Conservation (phyloP, 92 coral and sea anemone species). For the Virgularia gustaviana region DNA sequence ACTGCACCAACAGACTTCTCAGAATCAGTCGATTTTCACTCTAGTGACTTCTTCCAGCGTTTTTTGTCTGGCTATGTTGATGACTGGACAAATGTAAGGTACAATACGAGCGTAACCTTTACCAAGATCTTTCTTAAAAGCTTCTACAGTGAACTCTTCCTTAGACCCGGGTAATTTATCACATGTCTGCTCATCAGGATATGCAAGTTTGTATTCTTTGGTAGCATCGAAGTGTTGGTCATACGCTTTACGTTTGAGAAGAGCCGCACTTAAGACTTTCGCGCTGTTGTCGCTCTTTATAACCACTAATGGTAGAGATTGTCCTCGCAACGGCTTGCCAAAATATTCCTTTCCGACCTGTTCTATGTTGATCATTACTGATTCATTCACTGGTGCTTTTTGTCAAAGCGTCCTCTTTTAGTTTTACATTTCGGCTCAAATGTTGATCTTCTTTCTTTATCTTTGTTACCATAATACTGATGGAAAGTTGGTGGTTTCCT, state of each 20-base stretch:
- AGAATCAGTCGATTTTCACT: neutral
- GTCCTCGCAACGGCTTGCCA: slow-evolving; percentile 46
- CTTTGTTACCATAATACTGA: neutral
- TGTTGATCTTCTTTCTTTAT: neutral
- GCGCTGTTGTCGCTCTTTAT: slow-evolving; percentile 8
- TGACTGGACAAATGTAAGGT: slow-evolving; percentile 43
- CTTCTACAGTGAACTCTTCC: slow-evolving; percentile 37
- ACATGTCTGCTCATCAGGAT: slow-evolving; percentile 49
- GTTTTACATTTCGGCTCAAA: neutral
- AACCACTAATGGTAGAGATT: slow-evolving; percentile 36
- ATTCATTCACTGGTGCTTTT: neutral
- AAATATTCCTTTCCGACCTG: neutral
- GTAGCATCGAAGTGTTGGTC: slow-evolving; percentile 42
- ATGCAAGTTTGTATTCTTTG: slow-evolving; percentile 39
- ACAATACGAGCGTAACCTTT: slow-evolving; percentile 44
- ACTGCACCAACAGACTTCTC: neutral
- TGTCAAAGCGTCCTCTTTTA: neutral
- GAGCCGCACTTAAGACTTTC: slow-evolving; percentile 22
- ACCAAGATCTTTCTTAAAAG: slow-evolving; percentile 54
- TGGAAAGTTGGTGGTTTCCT: neutral
- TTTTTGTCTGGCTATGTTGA: neutral
- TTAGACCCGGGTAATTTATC: slow-evolving; percentile 46
- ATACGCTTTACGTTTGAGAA: slow-evolving; percentile 34
- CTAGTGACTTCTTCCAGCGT: neutral
- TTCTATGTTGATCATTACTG: slow-evolving; percentile 30